Evolutionary conservation across 2,113 vertebrate genomes (phyloP), one percentile per base, ranked within the genome.

Genomic region (Morone saxatilis): DNA sequence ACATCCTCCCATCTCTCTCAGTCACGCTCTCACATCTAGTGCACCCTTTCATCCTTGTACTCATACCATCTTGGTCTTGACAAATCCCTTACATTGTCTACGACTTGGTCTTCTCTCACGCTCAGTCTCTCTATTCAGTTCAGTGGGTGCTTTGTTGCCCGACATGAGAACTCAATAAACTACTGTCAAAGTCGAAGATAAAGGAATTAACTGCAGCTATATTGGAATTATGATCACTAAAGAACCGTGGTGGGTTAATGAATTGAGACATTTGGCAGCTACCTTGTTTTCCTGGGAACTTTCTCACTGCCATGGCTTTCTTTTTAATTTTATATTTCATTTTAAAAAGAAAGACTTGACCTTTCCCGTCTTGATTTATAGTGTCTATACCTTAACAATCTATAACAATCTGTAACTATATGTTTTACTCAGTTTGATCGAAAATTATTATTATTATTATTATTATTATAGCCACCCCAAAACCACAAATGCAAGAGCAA

Each of bases 1-100:
- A 88, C 76, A 79, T 82, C 65, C 74, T 63, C 10, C 54, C 81
- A 63, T 90, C 79, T 57, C 62, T 72, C 62, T 65, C 19, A 69
- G 38, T 38, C 56, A 41, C 31, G 1, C 65, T 53, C 74, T 85
- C 87, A 63, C 54, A 14, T 76, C 65, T 71, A 53, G 57, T 0
- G 19, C 68, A 69, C 38, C 31, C 53, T 76, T 85, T 90, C 43
- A 86, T 77, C 65, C 36, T 45, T 63, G 63, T 8, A 54, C 53
- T 20, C 77, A 25, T 10, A 31, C 66, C 50, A n/a, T 83, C 66
- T 57, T 16, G 43, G 25, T 66, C 70, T 41, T 1, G 20, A 17
- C 51, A 73, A 78, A 89, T 70, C 61, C 60, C 41, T 16, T 3
- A 16, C 68, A 86, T 65, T 85, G 81, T 81, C 84, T 73, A 65